phyloP scores from a whole-genome alignment of 1,140 invertebrate genomes.

The Drosophila sulfurigaster region DNA sequence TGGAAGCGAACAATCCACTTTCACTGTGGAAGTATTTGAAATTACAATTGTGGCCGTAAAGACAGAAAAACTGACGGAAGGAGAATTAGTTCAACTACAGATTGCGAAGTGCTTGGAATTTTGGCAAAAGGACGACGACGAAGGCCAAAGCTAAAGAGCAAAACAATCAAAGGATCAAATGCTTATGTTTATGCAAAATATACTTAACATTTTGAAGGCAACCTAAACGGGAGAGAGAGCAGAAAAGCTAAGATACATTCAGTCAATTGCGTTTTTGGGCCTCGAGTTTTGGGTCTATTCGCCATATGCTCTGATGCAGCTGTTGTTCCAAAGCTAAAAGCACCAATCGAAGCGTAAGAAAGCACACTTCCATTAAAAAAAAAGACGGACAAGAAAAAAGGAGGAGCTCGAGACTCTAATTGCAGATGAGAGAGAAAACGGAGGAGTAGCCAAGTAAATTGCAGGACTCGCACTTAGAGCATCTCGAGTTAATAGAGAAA shows the following conservation, averaged over 20 bases:
- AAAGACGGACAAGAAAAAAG: constrained; percentile 3
- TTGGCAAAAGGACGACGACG: not conserved
- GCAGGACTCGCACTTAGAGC: constrained; percentile 31
- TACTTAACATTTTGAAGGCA: constrained; percentile 33
- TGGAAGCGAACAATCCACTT: not conserved
- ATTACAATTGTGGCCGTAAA: not conserved
- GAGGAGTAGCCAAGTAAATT: constrained; percentile 24
- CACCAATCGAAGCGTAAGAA: constrained; percentile 32
- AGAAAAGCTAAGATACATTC: not conserved
- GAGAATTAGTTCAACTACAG: too few relatives aligned
- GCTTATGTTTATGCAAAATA: constrained; percentile 36
- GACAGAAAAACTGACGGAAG: not conserved
- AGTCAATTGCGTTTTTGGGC: constrained; percentile 19
- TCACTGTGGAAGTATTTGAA: not conserved
- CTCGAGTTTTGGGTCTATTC: constrained; percentile 4
- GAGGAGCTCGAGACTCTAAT: constrained; percentile 33
- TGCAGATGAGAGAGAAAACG: constrained; percentile 51
- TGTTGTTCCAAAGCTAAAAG: constrained; percentile 23
- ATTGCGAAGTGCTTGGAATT: too few relatives aligned
- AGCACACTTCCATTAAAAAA: constrained; percentile 22
- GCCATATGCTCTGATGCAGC: constrained; percentile 49
- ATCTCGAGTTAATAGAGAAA: constrained; percentile 51
- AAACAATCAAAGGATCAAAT: constrained; percentile 13
- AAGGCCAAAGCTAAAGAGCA: constrained; percentile 1
- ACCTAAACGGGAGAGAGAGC: not conserved